Percentiles rank a stretch among this genome's conserved stretches.
These are phyloP conservation scores for Ectemnius continuus DNA, from an alignment of 2,888 invertebrate species.

Conservation along the genomic window DNA sequence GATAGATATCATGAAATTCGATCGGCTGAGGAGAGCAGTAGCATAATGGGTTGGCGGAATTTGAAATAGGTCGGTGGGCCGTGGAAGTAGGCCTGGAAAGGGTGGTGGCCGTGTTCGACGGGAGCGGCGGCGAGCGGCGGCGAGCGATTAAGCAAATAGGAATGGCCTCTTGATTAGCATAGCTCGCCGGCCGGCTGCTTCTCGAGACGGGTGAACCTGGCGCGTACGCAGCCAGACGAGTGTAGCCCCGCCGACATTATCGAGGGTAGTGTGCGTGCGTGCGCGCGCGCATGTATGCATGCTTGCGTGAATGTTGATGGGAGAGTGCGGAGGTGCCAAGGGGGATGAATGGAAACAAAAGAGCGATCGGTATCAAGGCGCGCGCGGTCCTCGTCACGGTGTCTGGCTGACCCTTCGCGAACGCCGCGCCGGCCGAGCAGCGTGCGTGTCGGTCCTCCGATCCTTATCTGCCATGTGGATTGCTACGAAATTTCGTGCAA, in stretches of 20 bases:
- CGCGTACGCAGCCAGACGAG: neutral
- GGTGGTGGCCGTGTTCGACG: neutral
- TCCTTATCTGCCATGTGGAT: slow-evolving; percentile 62
- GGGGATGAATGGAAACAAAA: slow-evolving; percentile 75
- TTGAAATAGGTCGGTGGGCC: slow-evolving; percentile 1
- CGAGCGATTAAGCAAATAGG: slow-evolving; percentile 65
- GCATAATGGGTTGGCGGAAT: neutral
- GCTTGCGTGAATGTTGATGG: too few species aligned
- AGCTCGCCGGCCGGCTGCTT: slow-evolving; percentile 58
- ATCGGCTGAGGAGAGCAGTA: neutral
- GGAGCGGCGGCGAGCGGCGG: slow-evolving; percentile 33
- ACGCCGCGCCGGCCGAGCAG: slow-evolving; percentile 21
- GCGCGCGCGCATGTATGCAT: too few species aligned
- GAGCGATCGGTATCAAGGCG: slow-evolving; percentile 69
- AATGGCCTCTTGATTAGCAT: slow-evolving; percentile 66
- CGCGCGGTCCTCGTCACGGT: slow-evolving; percentile 64
- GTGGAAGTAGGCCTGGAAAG: slow-evolving; percentile 12
- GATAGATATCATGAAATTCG: slow-evolving; percentile 1
- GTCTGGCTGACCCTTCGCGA: slow-evolving; percentile 56
- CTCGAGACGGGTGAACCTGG: slow-evolving; percentile 21
- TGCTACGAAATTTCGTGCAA: slow-evolving; percentile 59
- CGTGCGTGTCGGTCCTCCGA: slow-evolving; percentile 53
- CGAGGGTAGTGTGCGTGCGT: slow-evolving; percentile 45
- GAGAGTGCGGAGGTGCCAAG: slow-evolving; percentile 62
- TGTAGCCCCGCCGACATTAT: slow-evolving; percentile 38